Percentiles rank a stretch among this genome's conserved stretches.
These are phyloP conservation scores for Nycticryphes semicollaris DNA, from an alignment of 2,113 vertebrate genomes.

Conservation along the genomic window DNA sequence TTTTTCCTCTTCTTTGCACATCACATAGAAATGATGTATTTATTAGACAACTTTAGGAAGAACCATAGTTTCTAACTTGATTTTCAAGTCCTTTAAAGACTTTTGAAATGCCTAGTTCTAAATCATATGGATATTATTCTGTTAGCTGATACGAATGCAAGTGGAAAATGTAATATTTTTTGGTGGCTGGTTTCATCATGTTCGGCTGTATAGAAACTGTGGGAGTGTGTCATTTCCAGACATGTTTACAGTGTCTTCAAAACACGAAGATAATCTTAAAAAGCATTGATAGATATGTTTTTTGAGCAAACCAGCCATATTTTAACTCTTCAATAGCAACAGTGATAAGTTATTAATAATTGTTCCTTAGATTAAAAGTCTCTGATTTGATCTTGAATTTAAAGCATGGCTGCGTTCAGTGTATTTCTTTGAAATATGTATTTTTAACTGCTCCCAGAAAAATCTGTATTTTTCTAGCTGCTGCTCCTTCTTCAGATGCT, in stretches of 20 bases:
- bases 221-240: slow-evolving; percentile 46
- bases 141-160: slow-evolving; percentile 47
- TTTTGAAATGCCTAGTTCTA: slow-evolving; percentile 33
- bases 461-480: background rate
- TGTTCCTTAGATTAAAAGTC: background rate
- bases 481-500: background rate
- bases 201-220: slow-evolving; percentile 28
- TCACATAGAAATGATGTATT: background rate
- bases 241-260: slow-evolving; percentile 21
- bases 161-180: slow-evolving; percentile 67
- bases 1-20: background rate
- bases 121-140: slow-evolving; percentile 51
- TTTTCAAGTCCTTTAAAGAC: slow-evolving; percentile 16
- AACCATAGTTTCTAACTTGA: background rate
- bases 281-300: background rate
- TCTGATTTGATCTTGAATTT: background rate
- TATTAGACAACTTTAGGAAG: background rate
- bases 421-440: background rate
- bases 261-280: slow-evolving; percentile 48
- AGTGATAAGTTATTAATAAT: background rate
- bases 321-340: slow-evolving; percentile 2
- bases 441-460: background rate
- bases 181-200: slow-evolving; percentile 61
- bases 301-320: background rate
- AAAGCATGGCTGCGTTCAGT: background rate